phyloP scores from a whole-genome alignment of 2,888 invertebrate species.

The Caenorhabditis sinica region DNA sequence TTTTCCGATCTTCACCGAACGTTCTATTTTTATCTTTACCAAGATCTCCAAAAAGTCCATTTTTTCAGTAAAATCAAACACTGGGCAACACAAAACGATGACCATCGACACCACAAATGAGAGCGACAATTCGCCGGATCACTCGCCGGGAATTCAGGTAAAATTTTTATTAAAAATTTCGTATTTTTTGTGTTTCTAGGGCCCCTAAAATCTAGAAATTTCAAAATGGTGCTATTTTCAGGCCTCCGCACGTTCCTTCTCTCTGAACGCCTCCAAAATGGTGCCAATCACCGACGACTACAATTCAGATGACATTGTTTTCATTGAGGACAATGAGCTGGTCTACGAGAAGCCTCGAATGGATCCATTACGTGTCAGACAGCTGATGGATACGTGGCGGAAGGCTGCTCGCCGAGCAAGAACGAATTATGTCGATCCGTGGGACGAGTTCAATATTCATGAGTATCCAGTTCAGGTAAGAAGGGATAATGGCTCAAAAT shows the following conservation, averaged over 20 bases:
- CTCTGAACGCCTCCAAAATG: slow-evolving; percentile 37
- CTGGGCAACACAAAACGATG: slow-evolving; percentile 28
- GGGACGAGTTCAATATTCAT: slow-evolving; percentile 85
- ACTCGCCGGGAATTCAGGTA: slow-evolving; percentile 32
- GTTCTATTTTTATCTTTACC: too few relatives aligned
- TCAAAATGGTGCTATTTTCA: not conserved
- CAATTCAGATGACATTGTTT: slow-evolving; percentile 27
- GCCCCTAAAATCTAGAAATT: not conserved
- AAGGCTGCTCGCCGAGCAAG: slow-evolving; percentile 69
- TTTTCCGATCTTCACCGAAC: too few relatives aligned
- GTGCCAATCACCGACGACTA: slow-evolving; percentile 63
- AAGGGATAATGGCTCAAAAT: too few relatives aligned
- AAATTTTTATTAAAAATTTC: not conserved
- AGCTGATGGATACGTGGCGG: slow-evolving; percentile 74
- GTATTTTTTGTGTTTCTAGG: not conserved
- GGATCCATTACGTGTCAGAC: slow-evolving; percentile 58
- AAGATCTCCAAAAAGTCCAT: too few relatives aligned
- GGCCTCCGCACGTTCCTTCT: slow-evolving; percentile 39
- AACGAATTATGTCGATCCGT: slow-evolving; percentile 84
- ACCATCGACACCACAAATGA: slow-evolving; percentile 43
- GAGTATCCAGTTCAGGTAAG: slow-evolving; percentile 84
- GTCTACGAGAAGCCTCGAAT: slow-evolving; percentile 39
- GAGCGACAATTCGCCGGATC: slow-evolving; percentile 22
- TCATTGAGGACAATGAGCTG: slow-evolving; percentile 25
- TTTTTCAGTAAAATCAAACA: slow-evolving; percentile 14